Evolutionary conservation across 2,113 vertebrate species (phyloP).

Genomic region (Leptodactylus fuscus): DNA sequence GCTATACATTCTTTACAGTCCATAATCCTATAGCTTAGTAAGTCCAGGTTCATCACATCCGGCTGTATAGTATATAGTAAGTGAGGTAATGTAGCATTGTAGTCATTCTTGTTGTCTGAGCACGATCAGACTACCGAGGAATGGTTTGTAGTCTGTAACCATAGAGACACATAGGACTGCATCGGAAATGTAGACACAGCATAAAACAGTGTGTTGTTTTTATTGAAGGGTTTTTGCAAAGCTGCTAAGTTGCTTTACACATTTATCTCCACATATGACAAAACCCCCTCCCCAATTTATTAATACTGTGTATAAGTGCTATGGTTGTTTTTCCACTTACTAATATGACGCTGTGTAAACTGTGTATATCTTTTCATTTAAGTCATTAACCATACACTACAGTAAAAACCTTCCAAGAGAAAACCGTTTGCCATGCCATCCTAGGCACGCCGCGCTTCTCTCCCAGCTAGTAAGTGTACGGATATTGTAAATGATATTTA

Average conservation of each 20-base stretch:
- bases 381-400: background rate
- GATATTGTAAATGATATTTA: conserved; percentile 64
- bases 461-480: background rate
- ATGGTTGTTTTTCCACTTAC: background rate
- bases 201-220: background rate
- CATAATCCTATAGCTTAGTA: too few species aligned
- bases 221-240: background rate
- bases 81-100: too few species aligned
- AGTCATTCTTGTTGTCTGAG: too few species aligned
- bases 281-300: too few species aligned
- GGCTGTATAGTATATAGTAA: too few species aligned
- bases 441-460: conserved; percentile 9
- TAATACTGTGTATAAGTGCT: too few species aligned
- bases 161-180: background rate
- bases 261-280: too few species aligned
- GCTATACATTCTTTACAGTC: too few species aligned
- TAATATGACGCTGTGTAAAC: background rate
- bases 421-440: background rate
- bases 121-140: background rate
- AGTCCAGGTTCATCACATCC: too few species aligned
- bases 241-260: too few species aligned
- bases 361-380: background rate
- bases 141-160: background rate
- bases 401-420: background rate
- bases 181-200: background rate